These are phyloP conservation scores for Thalpophila matura DNA, from an alignment of 2,888 invertebrate genomes.

Conservation along the genomic window DNA sequence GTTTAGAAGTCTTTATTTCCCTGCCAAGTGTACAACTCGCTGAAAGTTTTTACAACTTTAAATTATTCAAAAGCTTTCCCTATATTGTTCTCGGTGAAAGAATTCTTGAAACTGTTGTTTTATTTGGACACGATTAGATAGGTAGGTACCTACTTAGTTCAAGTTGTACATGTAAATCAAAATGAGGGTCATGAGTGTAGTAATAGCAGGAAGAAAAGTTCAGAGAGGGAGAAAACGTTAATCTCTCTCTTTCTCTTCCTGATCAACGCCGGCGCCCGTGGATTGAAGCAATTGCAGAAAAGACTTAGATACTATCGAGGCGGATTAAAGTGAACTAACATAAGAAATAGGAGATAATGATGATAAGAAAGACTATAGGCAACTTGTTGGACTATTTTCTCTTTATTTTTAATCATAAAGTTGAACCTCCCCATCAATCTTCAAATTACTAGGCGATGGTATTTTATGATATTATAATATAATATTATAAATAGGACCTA, in stretches of 20 bases:
- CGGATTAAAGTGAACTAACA: too few relatives aligned
- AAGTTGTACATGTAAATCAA: background rate
- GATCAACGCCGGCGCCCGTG: background rate
- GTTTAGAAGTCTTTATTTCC: constrained; percentile 37
- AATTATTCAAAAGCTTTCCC: constrained; percentile 45
- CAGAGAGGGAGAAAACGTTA: background rate
- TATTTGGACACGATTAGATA: constrained; percentile 13
- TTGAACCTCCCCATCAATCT: too few relatives aligned
- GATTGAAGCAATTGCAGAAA: background rate
- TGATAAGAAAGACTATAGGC: too few relatives aligned
- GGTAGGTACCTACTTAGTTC: background rate
- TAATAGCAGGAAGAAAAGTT: background rate
- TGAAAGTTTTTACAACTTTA: constrained; percentile 40
- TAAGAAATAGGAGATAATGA: too few relatives aligned
- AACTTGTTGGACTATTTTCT: too few relatives aligned
- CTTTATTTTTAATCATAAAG: too few relatives aligned
- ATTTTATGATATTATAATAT: too few relatives aligned
- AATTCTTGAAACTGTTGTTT: constrained; percentile 26
- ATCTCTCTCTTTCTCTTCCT: background rate
- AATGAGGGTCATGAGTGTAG: background rate
- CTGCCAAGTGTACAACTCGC: constrained; percentile 34
- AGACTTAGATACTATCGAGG: too few relatives aligned
- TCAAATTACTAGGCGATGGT: too few relatives aligned
- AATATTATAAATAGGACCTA: background rate
- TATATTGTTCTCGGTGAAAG: constrained; percentile 3